Evolutionary conservation across 2,113 vertebrate genomes (phyloP), one percentile per base, ranked within the genome.

Genomic region (Balaeniceps rex): DNA sequence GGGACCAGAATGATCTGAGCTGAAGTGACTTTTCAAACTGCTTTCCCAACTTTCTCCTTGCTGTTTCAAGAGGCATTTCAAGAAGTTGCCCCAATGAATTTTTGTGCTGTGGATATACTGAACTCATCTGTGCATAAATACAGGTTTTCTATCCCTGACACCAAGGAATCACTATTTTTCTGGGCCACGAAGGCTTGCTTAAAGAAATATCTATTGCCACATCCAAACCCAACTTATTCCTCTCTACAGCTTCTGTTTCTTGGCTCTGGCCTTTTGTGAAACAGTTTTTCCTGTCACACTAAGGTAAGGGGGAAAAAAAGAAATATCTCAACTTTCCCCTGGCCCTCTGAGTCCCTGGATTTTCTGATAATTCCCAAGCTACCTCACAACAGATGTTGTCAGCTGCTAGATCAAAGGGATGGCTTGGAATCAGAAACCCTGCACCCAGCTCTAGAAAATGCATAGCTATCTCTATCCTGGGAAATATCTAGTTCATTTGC

Each of bases 241-340:
- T 31, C 51, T 49, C 3, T 12, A 22, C 15, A 17, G 49, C 11
- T 3, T 33, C 38, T 14, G 17, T 18, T 65, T 58, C 63, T 66
- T 61, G 40, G 18, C 25, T 52, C 58, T 57, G n/a, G 52, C 19
- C 34, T 76, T 69, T 15, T 26, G 47, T 7, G 1, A 70, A 79
- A 26, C 36, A 21, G 9, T 44, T 80, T 60, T 72, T 49, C 23
- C 28, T n/a, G 12, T 23, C 14, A n/a, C 34, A 36, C 2, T 31
- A 29, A 33, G 4, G 29, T 11, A 4, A 8, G 12, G 44, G 22
- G 2, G n/a, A n/a, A n/a, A n/a, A 3, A 15, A 7, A 29, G 28
- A 12, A 46, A 24, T 9, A 65, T 9, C 34, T 46, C 31, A 22
- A 0, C 1, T 63, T 81, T 78, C 9, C 29, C 8, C 26, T 70